Conservation (phyloP, 2,797 vertebrate species). For the Galago senegalensis region DNA sequence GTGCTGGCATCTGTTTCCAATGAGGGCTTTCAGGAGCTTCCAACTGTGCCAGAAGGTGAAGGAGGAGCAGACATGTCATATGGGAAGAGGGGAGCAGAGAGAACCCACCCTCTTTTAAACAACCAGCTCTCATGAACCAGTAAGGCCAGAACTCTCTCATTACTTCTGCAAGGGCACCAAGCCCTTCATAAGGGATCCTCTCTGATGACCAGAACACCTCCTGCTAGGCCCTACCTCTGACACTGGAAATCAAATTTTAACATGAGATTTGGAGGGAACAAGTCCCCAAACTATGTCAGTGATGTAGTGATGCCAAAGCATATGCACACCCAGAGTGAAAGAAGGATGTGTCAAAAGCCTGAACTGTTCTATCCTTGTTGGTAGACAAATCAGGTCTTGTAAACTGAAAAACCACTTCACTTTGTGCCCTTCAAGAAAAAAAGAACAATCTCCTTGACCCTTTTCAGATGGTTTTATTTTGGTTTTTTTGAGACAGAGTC, state of each 20-base stretch:
- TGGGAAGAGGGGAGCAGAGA: background rate
- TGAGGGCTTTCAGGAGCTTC: background rate
- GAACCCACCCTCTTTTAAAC: background rate
- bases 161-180: background rate
- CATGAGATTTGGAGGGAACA: background rate
- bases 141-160: background rate
- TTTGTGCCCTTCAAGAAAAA: background rate
- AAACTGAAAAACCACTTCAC: background rate
- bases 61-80: background rate
- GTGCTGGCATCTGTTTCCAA: background rate
- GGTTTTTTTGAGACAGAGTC: background rate
- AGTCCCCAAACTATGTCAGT: background rate
- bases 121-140: background rate
- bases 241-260: background rate
- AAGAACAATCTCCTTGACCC: background rate
- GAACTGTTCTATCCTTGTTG: background rate
- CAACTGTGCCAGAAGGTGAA: background rate
- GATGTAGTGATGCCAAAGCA: background rate
- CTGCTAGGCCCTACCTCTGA: background rate
- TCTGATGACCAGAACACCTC: background rate
- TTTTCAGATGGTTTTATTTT: background rate
- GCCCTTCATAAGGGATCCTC: background rate
- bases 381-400: background rate
- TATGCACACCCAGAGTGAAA: background rate
- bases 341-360: too few relatives aligned